Evolutionary conservation across 2,113 vertebrate species (phyloP).

Genomic region (Pica pica): DNA sequence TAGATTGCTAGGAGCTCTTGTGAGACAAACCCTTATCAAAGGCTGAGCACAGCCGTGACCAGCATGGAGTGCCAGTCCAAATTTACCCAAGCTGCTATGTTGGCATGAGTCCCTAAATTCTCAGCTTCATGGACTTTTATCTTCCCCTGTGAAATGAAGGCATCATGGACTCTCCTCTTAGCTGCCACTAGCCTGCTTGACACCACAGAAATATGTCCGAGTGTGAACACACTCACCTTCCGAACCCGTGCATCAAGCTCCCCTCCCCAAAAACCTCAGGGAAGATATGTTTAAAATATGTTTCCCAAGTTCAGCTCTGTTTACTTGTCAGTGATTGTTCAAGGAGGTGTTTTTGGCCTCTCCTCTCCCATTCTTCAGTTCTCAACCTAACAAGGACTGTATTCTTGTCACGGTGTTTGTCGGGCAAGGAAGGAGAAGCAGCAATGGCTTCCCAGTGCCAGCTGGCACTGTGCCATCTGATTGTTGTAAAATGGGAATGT

Average conservation of each 20-base stretch:
- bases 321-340: slow-evolving; percentile 59
- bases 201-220: slow-evolving; percentile 45
- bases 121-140: slow-evolving; percentile 39
- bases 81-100: slow-evolving; percentile 64
- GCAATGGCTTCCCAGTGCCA: neutral
- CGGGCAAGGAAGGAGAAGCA: slow-evolving; percentile 9
- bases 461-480: neutral
- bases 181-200: neutral
- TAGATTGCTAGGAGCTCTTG: slow-evolving; percentile 32
- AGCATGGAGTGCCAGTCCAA: slow-evolving; percentile 34
- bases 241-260: neutral
- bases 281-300: slow-evolving; percentile 30
- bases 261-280: neutral
- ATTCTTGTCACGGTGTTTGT: slow-evolving; percentile 20
- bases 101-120: slow-evolving; percentile 41
- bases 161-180: neutral
- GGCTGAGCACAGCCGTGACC: neutral
- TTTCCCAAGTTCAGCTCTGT: slow-evolving; percentile 41
- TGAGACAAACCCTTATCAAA: slow-evolving; percentile 56
- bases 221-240: neutral
- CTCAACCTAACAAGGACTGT: slow-evolving; percentile 33
- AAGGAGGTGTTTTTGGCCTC: slow-evolving; percentile 59
- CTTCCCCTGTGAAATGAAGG: neutral
- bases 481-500: slow-evolving; percentile 32
- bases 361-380: slow-evolving; percentile 39